phyloP scores from a whole-genome alignment of 2,888 invertebrate species.

The Trichopria drosophilae region DNA sequence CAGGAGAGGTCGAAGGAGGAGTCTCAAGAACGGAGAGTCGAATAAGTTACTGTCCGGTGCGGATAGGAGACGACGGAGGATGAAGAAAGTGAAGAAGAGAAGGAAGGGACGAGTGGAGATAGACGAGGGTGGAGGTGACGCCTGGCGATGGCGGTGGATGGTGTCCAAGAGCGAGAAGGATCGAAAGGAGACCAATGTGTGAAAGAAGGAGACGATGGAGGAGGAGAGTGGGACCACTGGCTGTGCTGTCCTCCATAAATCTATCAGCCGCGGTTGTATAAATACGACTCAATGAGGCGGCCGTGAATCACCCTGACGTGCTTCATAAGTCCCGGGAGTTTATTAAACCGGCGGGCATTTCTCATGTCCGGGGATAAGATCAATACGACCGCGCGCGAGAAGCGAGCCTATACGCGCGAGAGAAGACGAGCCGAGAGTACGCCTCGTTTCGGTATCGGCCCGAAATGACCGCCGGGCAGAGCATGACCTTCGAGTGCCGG shows the following conservation, averaged over 20 bases:
- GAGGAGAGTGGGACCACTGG: constrained; percentile 51
- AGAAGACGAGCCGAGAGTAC: no score
- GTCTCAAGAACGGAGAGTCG: constrained; percentile 16
- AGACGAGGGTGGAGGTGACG: constrained; percentile 33
- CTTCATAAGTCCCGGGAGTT: constrained; percentile 60
- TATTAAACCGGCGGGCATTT: constrained; percentile 60
- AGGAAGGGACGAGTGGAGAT: constrained; percentile 36
- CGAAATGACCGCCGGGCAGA: no score
- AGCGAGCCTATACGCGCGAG: no score
- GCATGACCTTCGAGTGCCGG: not conserved
- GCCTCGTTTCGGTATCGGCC: no score
- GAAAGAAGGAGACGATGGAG: constrained; percentile 35
- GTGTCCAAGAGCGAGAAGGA: constrained; percentile 28
- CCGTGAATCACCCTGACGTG: constrained; percentile 60
- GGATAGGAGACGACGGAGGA: constrained; percentile 34
- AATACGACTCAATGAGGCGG: constrained; percentile 60
- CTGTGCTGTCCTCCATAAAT: constrained; percentile 59
- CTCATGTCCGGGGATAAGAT: constrained; percentile 60
- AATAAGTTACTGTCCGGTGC: constrained; percentile 15
- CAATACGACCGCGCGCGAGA: constrained; percentile 58
- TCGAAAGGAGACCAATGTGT: constrained; percentile 25
- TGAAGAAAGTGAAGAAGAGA: constrained; percentile 35
- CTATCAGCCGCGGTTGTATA: constrained; percentile 59
- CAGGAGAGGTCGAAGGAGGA: constrained; percentile 28
- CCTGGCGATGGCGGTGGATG: constrained; percentile 20